Percentiles rank a stretch among this genome's conserved stretches.
Evolutionary conservation across 1,140 invertebrate genomes (phyloP).

Genomic region (Epicauta chinensis): DNA sequence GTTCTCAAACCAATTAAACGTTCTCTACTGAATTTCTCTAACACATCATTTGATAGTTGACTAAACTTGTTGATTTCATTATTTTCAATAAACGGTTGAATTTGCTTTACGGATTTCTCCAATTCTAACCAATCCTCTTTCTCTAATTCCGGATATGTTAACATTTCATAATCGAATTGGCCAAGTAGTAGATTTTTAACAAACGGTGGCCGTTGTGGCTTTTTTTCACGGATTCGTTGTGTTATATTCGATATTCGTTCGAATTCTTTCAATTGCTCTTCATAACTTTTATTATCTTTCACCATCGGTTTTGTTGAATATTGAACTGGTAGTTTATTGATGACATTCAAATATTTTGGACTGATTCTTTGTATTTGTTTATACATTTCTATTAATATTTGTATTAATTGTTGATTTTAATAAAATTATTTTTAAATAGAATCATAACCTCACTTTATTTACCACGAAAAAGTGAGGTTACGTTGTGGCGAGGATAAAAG

Average conservation of each 20-base stretch:
- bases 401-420: too few species aligned
- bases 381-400: too few species aligned
- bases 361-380: too few species aligned
- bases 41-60: conserved; percentile 6
- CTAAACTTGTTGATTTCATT: conserved; percentile 2
- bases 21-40: conserved; percentile 5
- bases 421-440: too few species aligned
- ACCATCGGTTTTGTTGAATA: conserved; percentile 14
- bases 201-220: conserved; percentile 49
- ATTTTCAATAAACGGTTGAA: not conserved
- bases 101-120: too few species aligned
- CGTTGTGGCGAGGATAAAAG: too few species aligned
- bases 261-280: conserved; percentile 28
- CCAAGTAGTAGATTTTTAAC: conserved; percentile 57
- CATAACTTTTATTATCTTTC: conserved; percentile 12
- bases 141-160: conserved; percentile 59
- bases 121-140: conserved; percentile 47
- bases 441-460: too few species aligned
- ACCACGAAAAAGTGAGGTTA: too few species aligned
- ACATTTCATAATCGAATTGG: conserved; percentile 51
- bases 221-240: conserved; percentile 33
- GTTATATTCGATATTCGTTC: conserved; percentile 24
- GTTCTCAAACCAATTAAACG: conserved; percentile 41
- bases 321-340: too few species aligned
- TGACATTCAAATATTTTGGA: too few species aligned